Evolutionary conservation across 1,140 invertebrate genomes (phyloP), one percentile per base, ranked within the genome.

Genomic region (Saxidomus purpurata): DNA sequence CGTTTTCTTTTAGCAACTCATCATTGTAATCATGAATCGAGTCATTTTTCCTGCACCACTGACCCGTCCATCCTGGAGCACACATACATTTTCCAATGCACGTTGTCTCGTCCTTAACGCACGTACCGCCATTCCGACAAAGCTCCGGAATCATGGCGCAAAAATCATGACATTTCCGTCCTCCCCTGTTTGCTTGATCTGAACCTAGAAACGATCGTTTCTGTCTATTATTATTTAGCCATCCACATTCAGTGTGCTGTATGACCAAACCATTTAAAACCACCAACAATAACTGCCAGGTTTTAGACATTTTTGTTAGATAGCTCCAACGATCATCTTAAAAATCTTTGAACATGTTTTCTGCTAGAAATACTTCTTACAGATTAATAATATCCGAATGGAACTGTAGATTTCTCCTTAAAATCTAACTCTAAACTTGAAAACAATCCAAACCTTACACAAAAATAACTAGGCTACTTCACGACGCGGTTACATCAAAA

Each of bases 151-250:
- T 81, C 69, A 89, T 83, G 9, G 31, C 25, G n/a, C 87, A 89
- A 22, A 81, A 89, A 40, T 89, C 81, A n/a, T 84, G 80, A 49
- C 87, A 89, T 79, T 61, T 71, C 25, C 80, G 38, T n/a, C 86
- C 86, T 11, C 13, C 47, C 13, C 84, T 34, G 0, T 61, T 52
- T 25, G 25, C 0, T 61, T 61, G 25, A 28, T 28, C 47, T 11
- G 49, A 49, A 3, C 34, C 25, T 55, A 59, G 47, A 40, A 80
- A 80, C 13, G 77, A 80, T 55, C 77, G 8, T 34, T 34, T 52
- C 0, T 22, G 22, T 34, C 77, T 52, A 43, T 4, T 55, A 3
- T 55, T 59, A 19, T 43, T 31, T 8, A 31, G 22, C 1, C 0
- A 17, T 31, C 34, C 77, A 19, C 47, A 43, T 34, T 34, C 9